phyloP scores from a whole-genome alignment of 2,113 vertebrate genomes.

The Leucopsar rothschildi region DNA sequence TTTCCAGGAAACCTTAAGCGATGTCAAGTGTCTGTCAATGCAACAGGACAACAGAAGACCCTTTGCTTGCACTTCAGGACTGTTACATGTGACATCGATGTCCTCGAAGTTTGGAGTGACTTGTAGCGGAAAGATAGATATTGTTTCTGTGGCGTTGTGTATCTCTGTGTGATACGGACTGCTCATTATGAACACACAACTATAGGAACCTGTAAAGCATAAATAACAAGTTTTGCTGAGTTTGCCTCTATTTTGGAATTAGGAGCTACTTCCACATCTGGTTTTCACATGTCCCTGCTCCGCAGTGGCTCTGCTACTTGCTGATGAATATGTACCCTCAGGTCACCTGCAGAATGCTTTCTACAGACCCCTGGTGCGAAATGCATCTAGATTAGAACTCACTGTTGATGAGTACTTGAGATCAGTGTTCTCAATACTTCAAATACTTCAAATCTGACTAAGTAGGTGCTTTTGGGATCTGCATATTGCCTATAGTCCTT shows the following conservation, averaged over 20 bases:
- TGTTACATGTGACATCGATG: slow-evolving; percentile 37
- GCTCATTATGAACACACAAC: slow-evolving; percentile 14
- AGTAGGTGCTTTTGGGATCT: not conserved
- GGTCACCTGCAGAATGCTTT: not conserved
- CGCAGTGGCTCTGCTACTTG: not conserved
- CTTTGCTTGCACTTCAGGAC: not conserved
- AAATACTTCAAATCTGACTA: not conserved
- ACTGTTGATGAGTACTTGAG: not conserved
- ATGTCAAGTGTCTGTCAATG: not conserved
- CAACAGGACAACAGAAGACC: slow-evolving; percentile 64
- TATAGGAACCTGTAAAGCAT: slow-evolving; percentile 64
- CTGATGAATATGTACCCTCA: not conserved
- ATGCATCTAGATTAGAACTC: not conserved
- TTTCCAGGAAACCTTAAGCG: slow-evolving; percentile 53
- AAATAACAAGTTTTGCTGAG: not conserved
- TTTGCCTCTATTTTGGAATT: not conserved
- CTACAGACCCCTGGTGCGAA: not conserved
- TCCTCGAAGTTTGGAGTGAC: not conserved
- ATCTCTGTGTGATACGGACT: not conserved
- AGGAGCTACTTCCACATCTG: not conserved
- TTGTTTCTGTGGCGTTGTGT: not conserved
- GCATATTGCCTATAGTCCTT: not conserved
- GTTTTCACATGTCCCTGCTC: not conserved
- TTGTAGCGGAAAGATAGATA: not conserved
- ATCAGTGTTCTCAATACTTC: not conserved